A percentile compares a stretch with the other conserved stretches of the same genome.
Conservation (phyloP, 2,888 invertebrate species). For the Tetrapedia diversipes region DNA sequence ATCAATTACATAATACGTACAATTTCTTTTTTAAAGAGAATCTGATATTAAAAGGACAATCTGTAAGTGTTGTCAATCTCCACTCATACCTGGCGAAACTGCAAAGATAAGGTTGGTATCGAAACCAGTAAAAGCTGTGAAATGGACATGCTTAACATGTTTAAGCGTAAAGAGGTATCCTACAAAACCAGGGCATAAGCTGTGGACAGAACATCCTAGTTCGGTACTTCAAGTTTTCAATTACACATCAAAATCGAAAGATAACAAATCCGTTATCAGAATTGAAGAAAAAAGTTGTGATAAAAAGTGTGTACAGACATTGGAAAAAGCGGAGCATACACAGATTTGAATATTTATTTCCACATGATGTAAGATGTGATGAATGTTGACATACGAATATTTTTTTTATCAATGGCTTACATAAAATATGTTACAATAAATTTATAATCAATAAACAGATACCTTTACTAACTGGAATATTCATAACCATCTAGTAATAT, state of each 20-base stretch:
- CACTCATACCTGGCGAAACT: conserved; percentile 84
- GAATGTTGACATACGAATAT: conserved; percentile 71
- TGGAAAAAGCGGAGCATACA: conserved; percentile 33
- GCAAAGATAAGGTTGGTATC: conserved; percentile 84
- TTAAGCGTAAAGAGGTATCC: conserved; percentile 80
- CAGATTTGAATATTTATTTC: conserved; percentile 53
- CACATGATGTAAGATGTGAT: conserved; percentile 39
- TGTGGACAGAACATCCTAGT: conserved; percentile 85
- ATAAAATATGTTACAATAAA: conserved; percentile 82
- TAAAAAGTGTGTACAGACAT: background rate
- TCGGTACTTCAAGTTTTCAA: conserved; percentile 84
- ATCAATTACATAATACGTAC: background rate
- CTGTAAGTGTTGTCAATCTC: conserved; percentile 85
- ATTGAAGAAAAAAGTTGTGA: background rate
- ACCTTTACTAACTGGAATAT: conserved; percentile 78
- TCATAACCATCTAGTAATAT: conserved; percentile 78
- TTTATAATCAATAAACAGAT: conserved; percentile 79
- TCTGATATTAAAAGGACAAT: conserved; percentile 86
- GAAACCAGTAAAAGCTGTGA: conserved; percentile 82
- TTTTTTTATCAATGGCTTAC: conserved; percentile 81
- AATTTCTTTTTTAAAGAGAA: conserved; percentile 82
- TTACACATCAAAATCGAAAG: conserved; percentile 74
- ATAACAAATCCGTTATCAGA: background rate
- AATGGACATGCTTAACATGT: conserved; percentile 84
- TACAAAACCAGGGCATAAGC: conserved; percentile 80